Evolutionary conservation across 1,140 invertebrate species (phyloP).

Genomic region (Aphis gossypii): DNA sequence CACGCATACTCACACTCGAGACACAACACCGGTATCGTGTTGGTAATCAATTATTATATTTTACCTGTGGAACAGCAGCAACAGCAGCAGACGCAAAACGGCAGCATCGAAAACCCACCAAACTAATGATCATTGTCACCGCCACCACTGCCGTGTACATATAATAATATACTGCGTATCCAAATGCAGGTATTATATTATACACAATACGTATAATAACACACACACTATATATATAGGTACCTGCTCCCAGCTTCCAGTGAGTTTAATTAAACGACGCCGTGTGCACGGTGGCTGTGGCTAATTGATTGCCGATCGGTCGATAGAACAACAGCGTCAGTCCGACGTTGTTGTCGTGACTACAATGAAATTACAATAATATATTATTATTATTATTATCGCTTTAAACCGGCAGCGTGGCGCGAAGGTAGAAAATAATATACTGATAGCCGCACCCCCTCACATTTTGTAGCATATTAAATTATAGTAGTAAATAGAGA

Average conservation of each 20-base stretch:
- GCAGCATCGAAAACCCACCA: constrained; percentile 40
- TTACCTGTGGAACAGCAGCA: not conserved
- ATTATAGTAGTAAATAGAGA: no score
- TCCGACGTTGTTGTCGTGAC: not conserved
- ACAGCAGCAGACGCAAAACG: not conserved
- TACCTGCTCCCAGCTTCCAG: not conserved
- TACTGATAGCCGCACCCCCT: not conserved
- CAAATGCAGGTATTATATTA: not conserved
- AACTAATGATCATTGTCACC: constrained; percentile 38
- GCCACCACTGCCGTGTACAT: not conserved
- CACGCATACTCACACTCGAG: not conserved
- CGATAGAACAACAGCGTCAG: not conserved
- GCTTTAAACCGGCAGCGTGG: not conserved
- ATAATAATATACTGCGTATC: not conserved
- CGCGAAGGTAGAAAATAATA: not conserved
- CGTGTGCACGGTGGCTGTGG: constrained; percentile 15
- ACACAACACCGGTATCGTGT: not conserved
- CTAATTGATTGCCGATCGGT: constrained; percentile 43
- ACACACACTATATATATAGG: not conserved
- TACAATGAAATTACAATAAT: constrained; percentile 1
- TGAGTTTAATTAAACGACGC: constrained; percentile 38
- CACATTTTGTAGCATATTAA: not conserved
- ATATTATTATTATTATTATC: not conserved
- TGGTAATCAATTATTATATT: constrained; percentile 32
- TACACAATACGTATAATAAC: not conserved